Base-by-base conservation (phyloP, 2,888 invertebrate species). In the Leucophenga montana region DNA sequence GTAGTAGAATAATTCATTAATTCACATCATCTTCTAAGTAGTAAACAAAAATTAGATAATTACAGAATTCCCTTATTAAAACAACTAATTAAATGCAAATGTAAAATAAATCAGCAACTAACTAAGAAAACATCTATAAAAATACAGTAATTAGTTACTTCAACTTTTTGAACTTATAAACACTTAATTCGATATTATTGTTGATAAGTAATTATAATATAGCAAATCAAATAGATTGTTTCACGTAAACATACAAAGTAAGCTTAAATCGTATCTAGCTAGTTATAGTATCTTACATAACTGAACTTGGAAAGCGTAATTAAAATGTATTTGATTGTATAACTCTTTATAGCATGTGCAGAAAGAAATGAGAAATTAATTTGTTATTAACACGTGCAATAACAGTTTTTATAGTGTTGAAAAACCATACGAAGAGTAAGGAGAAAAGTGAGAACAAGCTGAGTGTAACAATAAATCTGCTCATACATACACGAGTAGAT, bases 61-160 rank as follows among this genome's bases (percentile, higher is more conserved):
- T 57, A 57, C 31, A 3, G 13, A 27, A 11, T 57, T 57, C 57
- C 14, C 57, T 57, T 31, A 57, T 57, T 27, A 57, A 27, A 13
- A 27, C n/a, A 57, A 27, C n/a, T 57, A 57, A 57, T 57, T 57
- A 57, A 57, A 57, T 57, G 57, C 57, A 57, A 57, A 57, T 57
- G 39, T 11, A 18, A 2, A 57, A 22, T 57, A 13, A 14, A 57
- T 22, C 3, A 14, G 50, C 14, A 50, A n/a, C 50, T 39, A 57
- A 57, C 14, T 14, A 13, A 13, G 31, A 27, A 57, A 11, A 27
- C 2, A 14, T 18, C 18, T 14, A 27, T 5, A 57, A 27, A 18
- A 27, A 31, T 5, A 57, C 57, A 27, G 22, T 57, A 31, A 57
- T 57, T 27, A 31, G 13, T 14, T 39, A 39, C 39, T 39, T 39